Conservation (phyloP, 2,888 invertebrate genomes). For the Xylota sylvarum region DNA sequence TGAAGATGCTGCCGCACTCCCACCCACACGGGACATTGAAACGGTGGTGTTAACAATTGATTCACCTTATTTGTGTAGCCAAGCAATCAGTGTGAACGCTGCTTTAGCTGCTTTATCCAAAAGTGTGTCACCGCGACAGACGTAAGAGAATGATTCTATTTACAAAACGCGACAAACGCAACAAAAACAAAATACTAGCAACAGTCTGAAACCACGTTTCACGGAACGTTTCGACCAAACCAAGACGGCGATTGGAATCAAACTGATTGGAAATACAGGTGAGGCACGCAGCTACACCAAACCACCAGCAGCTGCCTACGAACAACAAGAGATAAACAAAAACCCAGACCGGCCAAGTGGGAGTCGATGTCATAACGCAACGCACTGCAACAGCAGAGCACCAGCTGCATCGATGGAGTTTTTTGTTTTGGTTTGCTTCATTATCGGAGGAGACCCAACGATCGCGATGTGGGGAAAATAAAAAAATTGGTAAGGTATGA, state of each 20-base stretch:
- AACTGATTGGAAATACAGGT: slow-evolving; percentile 69
- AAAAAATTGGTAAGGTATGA: slow-evolving; percentile 36
- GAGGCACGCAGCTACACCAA: slow-evolving; percentile 47
- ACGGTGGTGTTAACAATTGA: slow-evolving; percentile 34
- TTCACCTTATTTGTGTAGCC: slow-evolving; percentile 71
- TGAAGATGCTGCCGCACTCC: slow-evolving; percentile 23
- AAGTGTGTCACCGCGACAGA: slow-evolving; percentile 33
- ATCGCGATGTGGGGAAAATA: slow-evolving; percentile 50
- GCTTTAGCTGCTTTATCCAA: slow-evolving; percentile 44
- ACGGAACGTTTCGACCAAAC: slow-evolving; percentile 50
- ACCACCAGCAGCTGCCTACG: slow-evolving; percentile 12
- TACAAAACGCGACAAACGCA: slow-evolving; percentile 1
- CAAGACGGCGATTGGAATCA: slow-evolving; percentile 61
- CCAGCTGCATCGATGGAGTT: slow-evolving; percentile 48
- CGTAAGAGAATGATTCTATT: slow-evolving; percentile 32
- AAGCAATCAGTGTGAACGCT: slow-evolving; percentile 17
- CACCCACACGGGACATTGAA: slow-evolving; percentile 23
- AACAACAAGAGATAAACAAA: slow-evolving; percentile 67
- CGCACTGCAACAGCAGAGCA: slow-evolving; percentile 43
- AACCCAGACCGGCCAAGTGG: slow-evolving; percentile 71
- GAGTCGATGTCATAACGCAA: slow-evolving; percentile 73
- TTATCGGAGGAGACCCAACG: slow-evolving; percentile 12
- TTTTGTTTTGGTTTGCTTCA: not conserved
- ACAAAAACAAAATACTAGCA: not conserved
- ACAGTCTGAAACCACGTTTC: slow-evolving; percentile 9